phyloP scores from a whole-genome alignment of 2,797 vertebrate genomes.

The Sternotherus odoratus region DNA sequence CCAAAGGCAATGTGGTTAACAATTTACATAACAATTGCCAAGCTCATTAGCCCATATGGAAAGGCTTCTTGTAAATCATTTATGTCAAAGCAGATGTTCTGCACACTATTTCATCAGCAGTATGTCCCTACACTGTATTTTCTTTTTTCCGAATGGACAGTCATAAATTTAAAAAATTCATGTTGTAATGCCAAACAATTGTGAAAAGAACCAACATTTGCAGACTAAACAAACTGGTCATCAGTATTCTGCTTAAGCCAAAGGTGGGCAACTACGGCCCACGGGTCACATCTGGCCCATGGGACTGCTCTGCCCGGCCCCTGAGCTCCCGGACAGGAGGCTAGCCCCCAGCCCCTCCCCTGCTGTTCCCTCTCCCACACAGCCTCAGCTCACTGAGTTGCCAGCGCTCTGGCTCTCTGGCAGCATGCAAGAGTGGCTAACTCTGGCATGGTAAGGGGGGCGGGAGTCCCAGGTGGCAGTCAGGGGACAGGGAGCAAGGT shows the following conservation, averaged over 20 bases:
- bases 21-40: constrained; percentile 60
- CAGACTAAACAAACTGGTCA: background rate
- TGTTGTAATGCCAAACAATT: constrained; percentile 1
- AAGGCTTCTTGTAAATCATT: constrained; percentile 31
- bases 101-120: background rate
- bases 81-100: constrained; percentile 1
- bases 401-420: too few relatives aligned
- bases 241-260: background rate
- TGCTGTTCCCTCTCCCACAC: too few relatives aligned
- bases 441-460: too few relatives aligned
- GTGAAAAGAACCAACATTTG: background rate
- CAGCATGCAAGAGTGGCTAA: too few relatives aligned
- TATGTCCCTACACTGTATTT: background rate
- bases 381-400: too few relatives aligned
- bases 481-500: too few relatives aligned
- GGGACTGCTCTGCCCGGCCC: too few relatives aligned
- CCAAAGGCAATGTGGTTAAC: constrained; percentile 41
- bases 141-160: constrained; percentile 2
- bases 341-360: too few relatives aligned
- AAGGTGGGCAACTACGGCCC: too few relatives aligned
- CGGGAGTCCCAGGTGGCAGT: too few relatives aligned
- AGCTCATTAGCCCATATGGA: constrained; percentile 31
- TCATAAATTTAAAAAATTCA: background rate
- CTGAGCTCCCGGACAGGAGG: too few relatives aligned
- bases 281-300: too few relatives aligned